Percentiles rank a stretch among this genome's conserved stretches.
These are phyloP conservation scores for Cydia fagiglandana DNA, from an alignment of 1,140 invertebrate genomes.

Conservation along the genomic window DNA sequence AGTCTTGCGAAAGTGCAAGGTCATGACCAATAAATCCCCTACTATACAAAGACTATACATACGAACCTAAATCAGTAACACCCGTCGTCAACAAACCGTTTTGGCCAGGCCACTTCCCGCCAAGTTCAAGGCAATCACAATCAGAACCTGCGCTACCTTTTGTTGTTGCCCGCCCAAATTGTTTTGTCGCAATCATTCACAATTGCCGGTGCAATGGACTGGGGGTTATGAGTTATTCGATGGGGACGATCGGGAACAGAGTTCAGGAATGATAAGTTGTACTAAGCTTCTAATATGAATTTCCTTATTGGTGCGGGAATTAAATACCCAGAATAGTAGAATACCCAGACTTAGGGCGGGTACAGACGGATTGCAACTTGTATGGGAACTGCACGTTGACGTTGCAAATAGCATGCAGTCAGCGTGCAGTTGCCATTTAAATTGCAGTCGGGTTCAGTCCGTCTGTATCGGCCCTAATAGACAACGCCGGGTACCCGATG, in stretches of 20 bases:
- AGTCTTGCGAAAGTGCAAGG: not conserved
- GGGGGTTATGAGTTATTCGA: constrained; percentile 12
- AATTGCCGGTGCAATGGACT: constrained; percentile 15
- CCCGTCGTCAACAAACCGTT: constrained; percentile 15
- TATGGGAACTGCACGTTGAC: no score
- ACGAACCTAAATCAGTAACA: not conserved
- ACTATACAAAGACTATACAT: not conserved
- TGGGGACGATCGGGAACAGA: constrained; percentile 5
- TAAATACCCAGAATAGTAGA: not conserved
- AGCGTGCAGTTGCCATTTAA: no score
- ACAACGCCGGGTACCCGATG: no score
- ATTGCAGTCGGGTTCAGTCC: no score
- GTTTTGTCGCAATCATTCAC: constrained; percentile 18
- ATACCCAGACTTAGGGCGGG: no score
- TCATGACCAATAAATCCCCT: not conserved
- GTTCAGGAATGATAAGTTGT: not conserved
- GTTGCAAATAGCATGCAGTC: no score
- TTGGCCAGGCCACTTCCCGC: constrained; percentile 1
- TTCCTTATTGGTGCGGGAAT: not conserved
- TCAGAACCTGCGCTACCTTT: constrained; percentile 14
- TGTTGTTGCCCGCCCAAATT: constrained; percentile 21
- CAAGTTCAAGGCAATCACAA: constrained; percentile 16
- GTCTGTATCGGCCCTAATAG: no score
- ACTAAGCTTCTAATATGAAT: no score
- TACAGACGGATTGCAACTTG: no score